Conservation (phyloP, 2,797 vertebrate species). For the Halcyon leucocephala region DNA sequence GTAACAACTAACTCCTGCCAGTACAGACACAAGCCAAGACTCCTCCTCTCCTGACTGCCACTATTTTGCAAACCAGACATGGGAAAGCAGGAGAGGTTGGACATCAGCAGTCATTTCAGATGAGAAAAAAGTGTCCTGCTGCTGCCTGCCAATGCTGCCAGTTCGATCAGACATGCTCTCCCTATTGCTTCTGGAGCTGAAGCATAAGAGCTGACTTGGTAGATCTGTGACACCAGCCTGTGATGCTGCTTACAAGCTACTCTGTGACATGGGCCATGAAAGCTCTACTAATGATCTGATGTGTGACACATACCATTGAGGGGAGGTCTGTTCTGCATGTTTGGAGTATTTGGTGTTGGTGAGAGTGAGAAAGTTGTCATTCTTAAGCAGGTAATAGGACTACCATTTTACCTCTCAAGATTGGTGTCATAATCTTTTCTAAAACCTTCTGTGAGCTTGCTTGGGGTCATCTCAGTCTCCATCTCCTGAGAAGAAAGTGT, state of each 20-base stretch:
- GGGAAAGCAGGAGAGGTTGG: background rate
- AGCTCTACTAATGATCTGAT: background rate
- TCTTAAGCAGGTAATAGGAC: background rate
- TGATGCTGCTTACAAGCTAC: accelerated
- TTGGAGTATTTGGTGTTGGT: background rate
- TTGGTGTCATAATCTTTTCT: background rate
- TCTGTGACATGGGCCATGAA: background rate
- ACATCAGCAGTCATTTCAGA: background rate
- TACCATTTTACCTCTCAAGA: background rate
- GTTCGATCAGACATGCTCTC: accelerated
- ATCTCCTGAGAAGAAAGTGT: background rate
- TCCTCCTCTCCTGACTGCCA: background rate
- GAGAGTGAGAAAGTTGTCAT: background rate
- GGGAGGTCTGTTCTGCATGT: background rate
- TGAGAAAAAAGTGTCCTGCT: background rate
- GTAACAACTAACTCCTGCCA: background rate
- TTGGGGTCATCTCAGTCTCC: background rate
- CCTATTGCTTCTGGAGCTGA: background rate
- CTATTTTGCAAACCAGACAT: background rate
- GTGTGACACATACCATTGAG: accelerated
- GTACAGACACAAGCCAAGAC: background rate
- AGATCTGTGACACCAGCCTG: background rate
- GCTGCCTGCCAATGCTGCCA: background rate
- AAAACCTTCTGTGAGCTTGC: background rate
- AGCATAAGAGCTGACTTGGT: background rate